phyloP scores from a whole-genome alignment of 2,888 invertebrate species.

The Muschampia plurimacula region DNA sequence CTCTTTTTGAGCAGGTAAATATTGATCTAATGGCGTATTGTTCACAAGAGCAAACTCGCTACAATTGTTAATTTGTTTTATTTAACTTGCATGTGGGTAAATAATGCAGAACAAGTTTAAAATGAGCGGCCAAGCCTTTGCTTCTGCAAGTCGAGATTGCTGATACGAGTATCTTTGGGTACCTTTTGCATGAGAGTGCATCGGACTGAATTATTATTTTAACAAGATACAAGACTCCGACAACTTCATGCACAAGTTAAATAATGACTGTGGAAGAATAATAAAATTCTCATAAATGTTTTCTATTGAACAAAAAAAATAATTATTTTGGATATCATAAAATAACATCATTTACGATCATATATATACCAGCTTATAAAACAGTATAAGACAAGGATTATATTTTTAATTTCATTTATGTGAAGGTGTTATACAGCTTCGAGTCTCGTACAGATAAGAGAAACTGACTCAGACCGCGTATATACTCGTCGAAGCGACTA shows the following conservation, averaged over 20 bases:
- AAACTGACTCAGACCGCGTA: constrained; percentile 27
- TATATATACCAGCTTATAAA: not conserved
- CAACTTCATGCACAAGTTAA: constrained; percentile 14
- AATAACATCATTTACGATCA: not conserved
- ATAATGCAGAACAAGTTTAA: constrained; percentile 34
- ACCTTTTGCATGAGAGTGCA: constrained; percentile 28
- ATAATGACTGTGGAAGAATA: not conserved
- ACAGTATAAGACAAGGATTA: too few species aligned
- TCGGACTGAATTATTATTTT: constrained; percentile 19
- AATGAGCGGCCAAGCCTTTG: constrained; percentile 36
- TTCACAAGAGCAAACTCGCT: constrained; percentile 26
- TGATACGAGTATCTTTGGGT: constrained; percentile 36
- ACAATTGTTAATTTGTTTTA: constrained; percentile 35
- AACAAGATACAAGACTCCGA: constrained; percentile 1
- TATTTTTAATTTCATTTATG: constrained; percentile 13
- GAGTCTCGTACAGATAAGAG: constrained; percentile 29
- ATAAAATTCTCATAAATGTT: not conserved
- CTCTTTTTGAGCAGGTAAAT: constrained; percentile 19
- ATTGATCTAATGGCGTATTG: constrained; percentile 47
- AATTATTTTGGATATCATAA: too few species aligned
- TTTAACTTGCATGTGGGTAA: constrained; percentile 38
- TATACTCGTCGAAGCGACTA: constrained; percentile 15
- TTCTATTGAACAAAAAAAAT: too few species aligned
- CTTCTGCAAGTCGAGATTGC: constrained; percentile 31
- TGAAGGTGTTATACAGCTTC: constrained; percentile 4